Conservation (phyloP, 2,888 invertebrate species). For the Taphrorychus bicolor region DNA sequence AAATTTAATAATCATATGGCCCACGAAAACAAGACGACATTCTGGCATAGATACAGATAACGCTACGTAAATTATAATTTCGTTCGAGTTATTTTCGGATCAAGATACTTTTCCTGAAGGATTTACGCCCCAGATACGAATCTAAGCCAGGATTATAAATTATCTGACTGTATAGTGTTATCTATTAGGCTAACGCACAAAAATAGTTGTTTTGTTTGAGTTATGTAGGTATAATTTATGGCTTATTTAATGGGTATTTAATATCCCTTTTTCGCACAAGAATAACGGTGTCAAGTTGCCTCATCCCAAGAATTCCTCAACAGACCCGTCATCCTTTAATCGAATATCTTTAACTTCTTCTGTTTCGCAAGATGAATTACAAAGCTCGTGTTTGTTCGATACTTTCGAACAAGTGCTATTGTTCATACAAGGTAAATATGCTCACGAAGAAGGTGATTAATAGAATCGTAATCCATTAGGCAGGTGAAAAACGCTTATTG, state of each 20-base stretch:
- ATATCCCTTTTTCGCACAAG: too few relatives aligned
- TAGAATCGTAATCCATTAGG: neutral
- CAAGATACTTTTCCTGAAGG: neutral
- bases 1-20: too few relatives aligned
- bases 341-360: neutral
- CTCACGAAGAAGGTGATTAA: neutral
- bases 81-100: neutral
- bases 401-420: conserved; percentile 6
- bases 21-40: neutral
- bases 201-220: neutral
- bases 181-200: neutral
- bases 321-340: neutral
- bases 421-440: conserved; percentile 7
- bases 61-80: neutral
- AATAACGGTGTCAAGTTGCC: neutral
- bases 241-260: neutral
- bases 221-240: too few relatives aligned
- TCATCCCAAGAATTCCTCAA: neutral
- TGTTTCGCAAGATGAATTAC: neutral
- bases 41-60: neutral
- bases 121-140: neutral
- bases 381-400: neutral
- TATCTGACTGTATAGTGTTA: neutral
- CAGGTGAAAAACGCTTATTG: neutral
- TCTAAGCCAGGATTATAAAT: neutral